Conservation (phyloP, 2,888 invertebrate genomes). For the Pheosia tremula region DNA sequence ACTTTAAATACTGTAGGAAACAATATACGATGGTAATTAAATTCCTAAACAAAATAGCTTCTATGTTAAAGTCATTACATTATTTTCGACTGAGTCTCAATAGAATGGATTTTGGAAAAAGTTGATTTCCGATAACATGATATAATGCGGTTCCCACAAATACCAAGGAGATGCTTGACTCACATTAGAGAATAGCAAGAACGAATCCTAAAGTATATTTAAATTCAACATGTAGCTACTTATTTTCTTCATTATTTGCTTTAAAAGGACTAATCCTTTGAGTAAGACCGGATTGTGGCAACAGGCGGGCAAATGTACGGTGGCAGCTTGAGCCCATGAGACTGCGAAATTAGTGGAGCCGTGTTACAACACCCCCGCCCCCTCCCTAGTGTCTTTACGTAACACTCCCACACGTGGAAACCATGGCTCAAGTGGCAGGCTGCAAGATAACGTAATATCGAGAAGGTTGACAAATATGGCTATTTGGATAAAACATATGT, state of each 20-base stretch:
- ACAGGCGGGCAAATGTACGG: constrained; percentile 52
- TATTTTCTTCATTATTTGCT: constrained; percentile 24
- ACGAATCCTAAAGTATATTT: neutral
- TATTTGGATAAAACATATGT: too few species aligned
- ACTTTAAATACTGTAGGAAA: neutral
- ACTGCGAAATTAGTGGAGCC: constrained; percentile 70
- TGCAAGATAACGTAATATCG: constrained; percentile 18
- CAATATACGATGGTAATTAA: neutral
- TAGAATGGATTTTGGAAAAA: constrained; percentile 15
- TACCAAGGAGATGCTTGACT: too few species aligned
- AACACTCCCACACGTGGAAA: constrained; percentile 45
- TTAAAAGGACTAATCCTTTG: constrained; percentile 57
- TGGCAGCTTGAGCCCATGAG: constrained; percentile 59
- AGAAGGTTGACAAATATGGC: too few species aligned
- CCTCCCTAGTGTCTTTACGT: constrained; percentile 36
- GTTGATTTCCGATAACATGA: constrained; percentile 20
- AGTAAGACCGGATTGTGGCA: constrained; percentile 59
- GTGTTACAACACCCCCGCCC: constrained; percentile 45
- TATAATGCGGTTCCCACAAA: neutral
- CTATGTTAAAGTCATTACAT: constrained; percentile 17
- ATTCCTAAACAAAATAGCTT: constrained; percentile 16
- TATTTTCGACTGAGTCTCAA: constrained; percentile 16
- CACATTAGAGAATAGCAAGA: neutral
- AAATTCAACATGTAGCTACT: constrained; percentile 56
- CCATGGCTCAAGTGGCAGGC: constrained; percentile 37